These are phyloP conservation scores for Climacteris rufus DNA, from an alignment of 2,113 vertebrate species.

Conservation along the genomic window DNA sequence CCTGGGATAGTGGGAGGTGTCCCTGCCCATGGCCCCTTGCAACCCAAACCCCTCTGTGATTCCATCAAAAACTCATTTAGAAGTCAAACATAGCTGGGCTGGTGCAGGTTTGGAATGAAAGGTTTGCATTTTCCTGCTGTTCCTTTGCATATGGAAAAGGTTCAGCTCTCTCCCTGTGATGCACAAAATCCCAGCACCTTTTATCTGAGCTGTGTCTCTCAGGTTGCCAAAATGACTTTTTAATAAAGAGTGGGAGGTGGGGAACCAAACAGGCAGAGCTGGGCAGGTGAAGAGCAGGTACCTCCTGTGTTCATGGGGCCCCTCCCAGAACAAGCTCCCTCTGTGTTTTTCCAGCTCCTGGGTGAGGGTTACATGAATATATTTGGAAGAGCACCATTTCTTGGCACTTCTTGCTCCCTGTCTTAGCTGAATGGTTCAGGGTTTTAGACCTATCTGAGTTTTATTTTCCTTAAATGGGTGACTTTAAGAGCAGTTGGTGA, in stretches of 20 bases:
- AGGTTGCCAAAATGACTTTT: background rate
- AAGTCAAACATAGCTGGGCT: background rate
- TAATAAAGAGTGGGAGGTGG: background rate
- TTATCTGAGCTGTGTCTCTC: background rate
- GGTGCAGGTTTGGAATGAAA: background rate
- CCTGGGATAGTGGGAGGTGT: background rate
- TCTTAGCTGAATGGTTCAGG: background rate
- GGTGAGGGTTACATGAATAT: accelerated
- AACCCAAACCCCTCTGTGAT: background rate
- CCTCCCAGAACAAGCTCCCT: background rate
- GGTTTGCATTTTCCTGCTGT: background rate
- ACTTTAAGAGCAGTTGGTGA: background rate
- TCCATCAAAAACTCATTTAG: background rate
- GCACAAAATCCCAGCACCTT: background rate
- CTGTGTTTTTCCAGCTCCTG: background rate
- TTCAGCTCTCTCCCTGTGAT: background rate
- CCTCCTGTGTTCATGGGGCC: background rate
- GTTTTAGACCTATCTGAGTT: background rate
- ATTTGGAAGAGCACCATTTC: background rate
- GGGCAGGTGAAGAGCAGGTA: background rate
- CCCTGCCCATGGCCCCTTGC: background rate
- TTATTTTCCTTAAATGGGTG: background rate
- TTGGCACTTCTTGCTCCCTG: background rate
- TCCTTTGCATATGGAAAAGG: background rate
- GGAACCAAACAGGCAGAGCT: background rate